Evolutionary conservation across 1,140 invertebrate genomes (phyloP), one percentile per base, ranked within the genome.

Genomic region (Megathymus violae): DNA sequence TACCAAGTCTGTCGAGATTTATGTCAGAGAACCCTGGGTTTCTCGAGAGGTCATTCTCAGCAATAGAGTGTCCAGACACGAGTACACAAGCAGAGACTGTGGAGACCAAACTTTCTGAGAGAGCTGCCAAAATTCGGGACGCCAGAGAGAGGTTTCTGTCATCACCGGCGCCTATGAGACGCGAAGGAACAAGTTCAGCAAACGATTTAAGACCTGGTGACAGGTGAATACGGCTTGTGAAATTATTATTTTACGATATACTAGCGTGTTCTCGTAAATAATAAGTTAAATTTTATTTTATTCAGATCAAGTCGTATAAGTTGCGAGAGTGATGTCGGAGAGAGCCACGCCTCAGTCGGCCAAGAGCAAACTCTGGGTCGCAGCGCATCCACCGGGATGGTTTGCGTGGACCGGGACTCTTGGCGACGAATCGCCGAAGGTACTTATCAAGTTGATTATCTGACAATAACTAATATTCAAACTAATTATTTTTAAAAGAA

Each of bases 321-420:
- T 69, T 92, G 92, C 27, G 92, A 91, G 14, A 94, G 93, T 71
- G 92, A 93, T 56, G 90, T 91, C 0, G 91, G 91, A 7, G 92
- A 89, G 76, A 91, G 72, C 0, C 82, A 83, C n/a, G 64, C 71
- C 9, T 71, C 17, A 46, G 68, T 62, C 0, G 59, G 68, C 22
- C 71, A 75, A 22, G 85, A 79, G 17, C 31, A 70, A 6, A 69
- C 88, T 6, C 77, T 95, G 1, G 92, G 93, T 0, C 94, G 95
- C 72, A 95, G 94, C 16, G 93, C 94, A 1, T 95, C 95, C 67
- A 95, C 93, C 0, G 95, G 94, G 7, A 95, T 95, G 93, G 95
- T 96, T 43, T 94, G 94, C 62, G 86, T 94, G 0, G 94, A 94
- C 58, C 76, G 91, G 10, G 91, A 93, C 6, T 88, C 93, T 1